Percentiles rank a stretch among this genome's conserved stretches.
Conservation (phyloP, 2,888 invertebrate species). For the Drosophila koepferae region DNA sequence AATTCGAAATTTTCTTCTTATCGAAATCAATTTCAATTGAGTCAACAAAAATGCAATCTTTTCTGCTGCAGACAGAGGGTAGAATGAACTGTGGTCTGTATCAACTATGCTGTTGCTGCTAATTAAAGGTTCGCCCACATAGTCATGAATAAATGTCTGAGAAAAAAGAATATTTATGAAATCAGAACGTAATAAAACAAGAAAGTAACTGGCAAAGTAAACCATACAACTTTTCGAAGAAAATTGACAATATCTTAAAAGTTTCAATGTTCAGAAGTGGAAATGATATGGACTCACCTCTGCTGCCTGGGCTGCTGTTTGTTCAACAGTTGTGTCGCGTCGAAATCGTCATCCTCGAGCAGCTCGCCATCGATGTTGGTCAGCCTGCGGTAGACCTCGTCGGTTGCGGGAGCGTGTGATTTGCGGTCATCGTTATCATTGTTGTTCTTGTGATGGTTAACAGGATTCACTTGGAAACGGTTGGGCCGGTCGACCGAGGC, state of each 20-base stretch:
- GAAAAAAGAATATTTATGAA: background rate
- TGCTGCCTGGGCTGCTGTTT: slow-evolving; percentile 80
- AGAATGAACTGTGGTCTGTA: background rate
- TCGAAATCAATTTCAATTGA: slow-evolving; percentile 2
- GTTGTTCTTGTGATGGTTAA: slow-evolving; percentile 82
- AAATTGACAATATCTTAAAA: slow-evolving; percentile 41
- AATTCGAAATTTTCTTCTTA: background rate
- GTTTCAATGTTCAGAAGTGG: slow-evolving; percentile 27
- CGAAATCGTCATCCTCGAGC: slow-evolving; percentile 84
- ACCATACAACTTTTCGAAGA: slow-evolving; percentile 29
- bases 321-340: slow-evolving; percentile 82
- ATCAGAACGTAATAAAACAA: slow-evolving; percentile 8
- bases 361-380: slow-evolving; percentile 82
- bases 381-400: slow-evolving; percentile 83
- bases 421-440: slow-evolving; percentile 70
- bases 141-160: background rate
- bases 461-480: slow-evolving; percentile 85
- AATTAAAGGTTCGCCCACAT: background rate
- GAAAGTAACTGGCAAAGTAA: slow-evolving; percentile 18
- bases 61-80: background rate
- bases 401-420: slow-evolving; percentile 35
- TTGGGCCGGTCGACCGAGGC: slow-evolving; percentile 84
- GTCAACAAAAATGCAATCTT: background rate
- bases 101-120: background rate
- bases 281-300: slow-evolving; percentile 70